Percentiles rank a stretch among this genome's conserved stretches.
phyloP scores from a whole-genome alignment of 2,888 invertebrate species.

The Drosophila algonquin region DNA sequence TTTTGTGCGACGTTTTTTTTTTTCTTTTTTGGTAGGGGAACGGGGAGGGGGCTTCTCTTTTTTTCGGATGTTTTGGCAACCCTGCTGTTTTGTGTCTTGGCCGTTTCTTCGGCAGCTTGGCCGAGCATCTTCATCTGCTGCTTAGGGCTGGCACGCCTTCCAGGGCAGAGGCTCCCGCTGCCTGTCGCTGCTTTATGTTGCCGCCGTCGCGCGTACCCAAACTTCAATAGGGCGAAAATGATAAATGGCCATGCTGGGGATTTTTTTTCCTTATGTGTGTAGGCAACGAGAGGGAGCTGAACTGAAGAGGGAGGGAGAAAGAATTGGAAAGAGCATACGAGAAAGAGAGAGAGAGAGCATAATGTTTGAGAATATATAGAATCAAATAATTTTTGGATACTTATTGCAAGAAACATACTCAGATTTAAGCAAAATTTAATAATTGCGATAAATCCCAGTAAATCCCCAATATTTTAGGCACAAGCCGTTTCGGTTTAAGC shows the following conservation, averaged over 20 bases:
- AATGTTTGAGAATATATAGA: conserved; percentile 72
- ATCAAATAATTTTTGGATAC: conserved; percentile 58
- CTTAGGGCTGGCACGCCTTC: conserved; percentile 60
- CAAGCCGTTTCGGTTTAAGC: neutral
- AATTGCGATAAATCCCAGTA: neutral
- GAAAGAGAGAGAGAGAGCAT: conserved; percentile 24
- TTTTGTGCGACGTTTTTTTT: conserved; percentile 55
- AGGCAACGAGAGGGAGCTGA: neutral
- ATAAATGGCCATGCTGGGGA: conserved; percentile 74
- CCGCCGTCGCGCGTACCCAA: conserved; percentile 66
- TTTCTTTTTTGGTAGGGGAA: conserved; percentile 21
- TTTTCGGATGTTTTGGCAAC: conserved; percentile 60
- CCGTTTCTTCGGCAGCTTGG: conserved; percentile 43
- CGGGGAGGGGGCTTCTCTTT: conserved; percentile 17
- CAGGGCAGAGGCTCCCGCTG: conserved; percentile 51
- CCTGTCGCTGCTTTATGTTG: conserved; percentile 72
- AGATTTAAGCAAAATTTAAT: conserved; percentile 29
- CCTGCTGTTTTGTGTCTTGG: conserved; percentile 76
- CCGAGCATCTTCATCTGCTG: conserved; percentile 49
- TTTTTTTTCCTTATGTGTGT: conserved; percentile 38
- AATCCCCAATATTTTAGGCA: neutral
- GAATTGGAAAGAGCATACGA: conserved; percentile 6
- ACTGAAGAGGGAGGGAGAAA: neutral
- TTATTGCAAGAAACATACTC: conserved; percentile 24
- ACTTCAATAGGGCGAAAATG: conserved; percentile 80